These are phyloP conservation scores for Microcebus ravelobensis DNA, from an alignment of 2,113 vertebrate genomes.

Conservation along the genomic window DNA sequence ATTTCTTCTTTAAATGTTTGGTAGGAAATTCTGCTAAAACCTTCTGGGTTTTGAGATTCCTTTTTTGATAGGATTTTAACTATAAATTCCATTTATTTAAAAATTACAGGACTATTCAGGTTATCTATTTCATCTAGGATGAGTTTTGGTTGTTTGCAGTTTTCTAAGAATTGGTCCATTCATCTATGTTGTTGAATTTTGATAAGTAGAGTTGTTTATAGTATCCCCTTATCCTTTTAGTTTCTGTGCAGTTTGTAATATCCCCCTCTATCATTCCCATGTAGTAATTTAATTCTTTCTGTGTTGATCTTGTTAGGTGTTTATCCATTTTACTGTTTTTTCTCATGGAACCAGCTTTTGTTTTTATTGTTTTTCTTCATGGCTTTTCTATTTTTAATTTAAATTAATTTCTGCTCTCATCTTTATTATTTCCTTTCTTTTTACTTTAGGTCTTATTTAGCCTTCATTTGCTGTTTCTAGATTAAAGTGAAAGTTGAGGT, in stretches of 20 bases:
- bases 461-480: background rate
- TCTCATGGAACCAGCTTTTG: background rate
- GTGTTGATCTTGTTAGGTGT: background rate
- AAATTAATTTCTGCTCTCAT: background rate
- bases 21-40: background rate
- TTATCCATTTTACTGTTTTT: background rate
- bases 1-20: slow-evolving; percentile 4
- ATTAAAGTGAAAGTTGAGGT: background rate
- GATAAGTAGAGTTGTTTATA: background rate
- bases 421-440: background rate
- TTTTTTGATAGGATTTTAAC: background rate
- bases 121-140: background rate
- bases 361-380: background rate
- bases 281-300: background rate
- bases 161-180: background rate
- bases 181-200: background rate
- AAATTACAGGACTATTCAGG: background rate
- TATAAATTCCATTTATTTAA: background rate
- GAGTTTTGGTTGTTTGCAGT: background rate
- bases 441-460: background rate
- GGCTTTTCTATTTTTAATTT: background rate
- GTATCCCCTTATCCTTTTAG: background rate
- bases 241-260: background rate
- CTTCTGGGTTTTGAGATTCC: background rate
- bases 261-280: background rate